Base-by-base conservation (phyloP, 2,888 invertebrate genomes). In the Criorhina ranunculi region DNA sequence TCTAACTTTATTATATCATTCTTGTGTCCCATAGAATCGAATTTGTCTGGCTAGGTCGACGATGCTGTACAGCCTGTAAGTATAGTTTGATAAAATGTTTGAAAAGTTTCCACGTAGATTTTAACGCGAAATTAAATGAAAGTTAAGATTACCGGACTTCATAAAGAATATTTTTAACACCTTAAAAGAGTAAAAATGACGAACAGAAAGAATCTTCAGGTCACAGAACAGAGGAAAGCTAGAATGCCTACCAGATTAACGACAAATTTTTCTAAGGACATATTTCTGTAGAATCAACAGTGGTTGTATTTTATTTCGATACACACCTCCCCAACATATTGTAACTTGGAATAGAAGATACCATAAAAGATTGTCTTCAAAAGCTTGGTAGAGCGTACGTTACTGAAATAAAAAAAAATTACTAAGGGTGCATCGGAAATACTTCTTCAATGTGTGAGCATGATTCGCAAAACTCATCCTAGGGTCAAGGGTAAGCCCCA, bases 101-200 rank as follows among this genome's bases (percentile, higher is more conserved):
- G 35, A 57, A 57, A n/a, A 37, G 12, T 37, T 57, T 24, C 37
- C 37, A 37, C 33, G 33, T n/a, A 57, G 8, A 57, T 35, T 17
- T n/a, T 57, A 19, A n/a, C n/a, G 19, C 11, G 37, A 17, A 37
- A 35, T 37, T 37, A 57, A n/a, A 19, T 37, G 19, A 37, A 59
- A 37, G 7, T 59, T 59, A 0, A 19, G 40, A 59, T 59, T 19
- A 19, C 57, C 57, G 5, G 12, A 24, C n/a, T 24, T 24, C 40
- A 40, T 59, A 19, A 59, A 59, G n/a, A 59, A 57, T 12, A 6
- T 8, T n/a, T 57, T 57, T 17, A 57, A 3, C 7, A 40, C 40
- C 3, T 37, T 37, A n/a, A 19, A 49, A 7, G n/a, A 49, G 29
- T 29, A 51, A 0, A 51, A 12, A n/a, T 51, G 24, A 29, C 24